Base-by-base conservation (phyloP, 2,797 vertebrate genomes). In the Eospalax fontanierii region DNA sequence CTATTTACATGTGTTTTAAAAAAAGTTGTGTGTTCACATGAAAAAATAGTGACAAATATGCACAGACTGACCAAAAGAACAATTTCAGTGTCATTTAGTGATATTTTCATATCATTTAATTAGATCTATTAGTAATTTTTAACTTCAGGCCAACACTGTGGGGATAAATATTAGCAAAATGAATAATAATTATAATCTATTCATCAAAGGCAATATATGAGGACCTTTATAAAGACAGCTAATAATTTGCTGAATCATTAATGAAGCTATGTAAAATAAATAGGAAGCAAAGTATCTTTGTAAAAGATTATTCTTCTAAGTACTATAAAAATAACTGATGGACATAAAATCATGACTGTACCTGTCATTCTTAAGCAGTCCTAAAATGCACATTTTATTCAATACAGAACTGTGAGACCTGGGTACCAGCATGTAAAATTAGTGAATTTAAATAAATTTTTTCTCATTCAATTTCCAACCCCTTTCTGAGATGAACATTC, bases 211-310 rank as follows among this genome's bases (percentile, higher is more conserved):
- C 0, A 96, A 89, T 33, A 78, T 24, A 84, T 19, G 9, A 75
- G 24, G 86, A 65, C 14, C 83, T 94, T 66, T 90, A 91, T 38
- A 81, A 87, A 93, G 92, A 80, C 54, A 95, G 30, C 73, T 74
- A 79, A 74, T 65, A 93, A n/a, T 74, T 93, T 74, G 73, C 50
- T 93, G 28, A 95, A 94, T 54, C 89, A 24, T 75, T 90, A 95
- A 89, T 70, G 12, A 81, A 87, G 54, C 19, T 66, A 50, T 38
- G 79, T 38, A 87, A 50, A 68, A 70, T 93, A 76, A 96, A 46
- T 81, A 96, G 61, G 80, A 80, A 93, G 89, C 35, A 79, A 93
- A 75, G 1, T 73, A 96, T 38, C 12, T 35, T 57, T 43, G 10
- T 61, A 33, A 87, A 87, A 87, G 28, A 43, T 40, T 61, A 30